phyloP scores from a whole-genome alignment of 2,888 invertebrate species.

The Venustoraphidia nigricollis region DNA sequence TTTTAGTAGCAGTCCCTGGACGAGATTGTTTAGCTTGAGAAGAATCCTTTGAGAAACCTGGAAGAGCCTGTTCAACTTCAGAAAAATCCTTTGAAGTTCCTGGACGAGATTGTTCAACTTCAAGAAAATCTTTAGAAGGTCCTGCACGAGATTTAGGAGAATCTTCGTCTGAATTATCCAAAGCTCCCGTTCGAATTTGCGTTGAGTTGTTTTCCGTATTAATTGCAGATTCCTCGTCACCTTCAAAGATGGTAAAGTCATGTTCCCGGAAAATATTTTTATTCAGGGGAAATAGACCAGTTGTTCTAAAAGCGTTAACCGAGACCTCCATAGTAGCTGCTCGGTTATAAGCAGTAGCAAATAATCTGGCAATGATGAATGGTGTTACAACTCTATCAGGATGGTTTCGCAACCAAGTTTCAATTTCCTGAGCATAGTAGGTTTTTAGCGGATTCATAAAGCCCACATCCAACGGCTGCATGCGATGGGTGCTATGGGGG shows the following conservation, averaged over 20 bases:
- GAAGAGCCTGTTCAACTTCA: no score
- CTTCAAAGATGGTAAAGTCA: background rate
- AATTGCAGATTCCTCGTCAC: no score
- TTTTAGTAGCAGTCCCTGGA: no score
- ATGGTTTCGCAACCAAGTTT: slow-evolving; percentile 12
- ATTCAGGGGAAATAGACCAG: slow-evolving; percentile 3
- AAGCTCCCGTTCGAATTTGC: no score
- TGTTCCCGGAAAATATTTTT: slow-evolving; percentile 1
- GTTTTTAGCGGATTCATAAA: slow-evolving; percentile 15
- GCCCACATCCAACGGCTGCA: slow-evolving; percentile 14
- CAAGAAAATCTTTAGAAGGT: no score
- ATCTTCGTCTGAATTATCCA: no score
- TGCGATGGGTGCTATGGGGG: slow-evolving; percentile 15
- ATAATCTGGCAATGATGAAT: slow-evolving; percentile 12
- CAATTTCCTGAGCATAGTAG: slow-evolving; percentile 14
- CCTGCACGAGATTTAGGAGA: no score
- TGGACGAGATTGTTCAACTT: no score
- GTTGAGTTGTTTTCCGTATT: no score
- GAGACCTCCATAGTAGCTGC: slow-evolving; percentile 10
- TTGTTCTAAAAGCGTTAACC: slow-evolving; percentile 2
- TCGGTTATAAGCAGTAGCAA: slow-evolving; percentile 12
- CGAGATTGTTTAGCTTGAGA: no score
- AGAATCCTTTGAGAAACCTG: no score
- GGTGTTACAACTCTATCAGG: slow-evolving; percentile 13
- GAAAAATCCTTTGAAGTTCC: no score